Conservation (phyloP, 1,140 invertebrate genomes). For the Grapholita molesta region DNA sequence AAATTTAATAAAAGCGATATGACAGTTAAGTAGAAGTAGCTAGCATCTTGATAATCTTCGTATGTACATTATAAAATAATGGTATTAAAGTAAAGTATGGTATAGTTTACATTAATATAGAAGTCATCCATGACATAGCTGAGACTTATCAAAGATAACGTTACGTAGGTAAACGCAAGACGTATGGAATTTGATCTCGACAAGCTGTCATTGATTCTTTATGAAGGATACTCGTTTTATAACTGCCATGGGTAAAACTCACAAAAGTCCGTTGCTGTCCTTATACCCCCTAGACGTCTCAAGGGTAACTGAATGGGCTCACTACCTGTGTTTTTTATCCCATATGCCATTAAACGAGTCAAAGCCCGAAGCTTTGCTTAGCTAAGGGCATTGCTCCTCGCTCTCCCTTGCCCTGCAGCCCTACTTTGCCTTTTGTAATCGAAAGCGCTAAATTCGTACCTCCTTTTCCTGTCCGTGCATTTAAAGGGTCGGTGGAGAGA, state of each 20-base stretch:
- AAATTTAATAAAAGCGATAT: too few species aligned
- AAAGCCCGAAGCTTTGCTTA: conserved; percentile 61
- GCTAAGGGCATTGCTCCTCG: conserved; percentile 71
- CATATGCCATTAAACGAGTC: conserved; percentile 48
- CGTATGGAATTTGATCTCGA: background rate
- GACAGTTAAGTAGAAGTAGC: too few species aligned
- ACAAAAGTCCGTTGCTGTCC: background rate
- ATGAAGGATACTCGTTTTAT: background rate
- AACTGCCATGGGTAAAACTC: background rate
- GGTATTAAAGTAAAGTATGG: background rate
- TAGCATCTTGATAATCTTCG: background rate
- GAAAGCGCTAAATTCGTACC: conserved; percentile 48
- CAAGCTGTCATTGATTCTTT: background rate
- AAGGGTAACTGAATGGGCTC: conserved; percentile 69
- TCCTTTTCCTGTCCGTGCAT: conserved; percentile 42
- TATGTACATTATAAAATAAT: background rate
- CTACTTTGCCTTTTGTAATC: conserved; percentile 65
- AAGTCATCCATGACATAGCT: background rate
- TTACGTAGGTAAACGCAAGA: background rate
- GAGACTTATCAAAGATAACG: background rate
- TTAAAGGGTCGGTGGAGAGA: conserved; percentile 52
- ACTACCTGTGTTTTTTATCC: conserved; percentile 74
- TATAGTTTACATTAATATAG: background rate
- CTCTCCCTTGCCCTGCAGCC: conserved; percentile 74
- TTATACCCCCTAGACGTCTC: conserved; percentile 57